Evolutionary conservation across 2,797 vertebrate genomes (phyloP), one percentile per base, ranked within the genome.

Genomic region (Zenarchopterus dispar): DNA sequence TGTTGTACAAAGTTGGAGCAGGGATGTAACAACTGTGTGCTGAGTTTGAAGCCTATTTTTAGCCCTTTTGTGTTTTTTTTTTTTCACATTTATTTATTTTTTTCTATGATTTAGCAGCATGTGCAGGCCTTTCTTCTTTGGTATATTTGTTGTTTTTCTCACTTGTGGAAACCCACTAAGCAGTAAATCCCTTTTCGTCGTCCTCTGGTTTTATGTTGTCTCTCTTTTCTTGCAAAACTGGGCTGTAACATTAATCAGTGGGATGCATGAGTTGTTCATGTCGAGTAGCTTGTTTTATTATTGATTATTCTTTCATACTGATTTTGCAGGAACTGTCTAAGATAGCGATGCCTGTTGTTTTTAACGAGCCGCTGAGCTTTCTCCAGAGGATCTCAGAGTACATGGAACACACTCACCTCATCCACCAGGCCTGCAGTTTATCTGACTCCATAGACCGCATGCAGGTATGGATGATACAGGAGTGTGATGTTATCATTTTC

Each of bases 301-400:
- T 22, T 36, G 16, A 18, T 4, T 53, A n/a, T 52, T 48, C 49
- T 59, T 8, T 19, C 36, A 41, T 31, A 58, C 16, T 55, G 15
- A 47, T 49, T 15, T 56, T 61, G 11, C 76, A 99, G 97, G 97
- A 99, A 72, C 90, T 99, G 74, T 98, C 98, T 51, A 99, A 98
- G 91, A 99, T 99, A 81, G 96, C 97, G 0, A 99, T 99, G 98
- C 98, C 98, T 0, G 94, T 99, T 18, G 94, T 94, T 78, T 97
- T 99, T 88, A 99, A 99, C 0, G 97, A 99, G 89, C 98, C 98
- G 0, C 84, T 99, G 88, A 99, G 98, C 78, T 98, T 99, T 75
- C 95, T 99, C 58, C 98, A 99, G 67, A 94, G 98, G 70, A 94
- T 99, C 84, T 95, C 96, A 0, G 98, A 99, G 91, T 99, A 99